Conservation (phyloP, 2,113 vertebrate species). For the Tachysurus fulvidraco region DNA sequence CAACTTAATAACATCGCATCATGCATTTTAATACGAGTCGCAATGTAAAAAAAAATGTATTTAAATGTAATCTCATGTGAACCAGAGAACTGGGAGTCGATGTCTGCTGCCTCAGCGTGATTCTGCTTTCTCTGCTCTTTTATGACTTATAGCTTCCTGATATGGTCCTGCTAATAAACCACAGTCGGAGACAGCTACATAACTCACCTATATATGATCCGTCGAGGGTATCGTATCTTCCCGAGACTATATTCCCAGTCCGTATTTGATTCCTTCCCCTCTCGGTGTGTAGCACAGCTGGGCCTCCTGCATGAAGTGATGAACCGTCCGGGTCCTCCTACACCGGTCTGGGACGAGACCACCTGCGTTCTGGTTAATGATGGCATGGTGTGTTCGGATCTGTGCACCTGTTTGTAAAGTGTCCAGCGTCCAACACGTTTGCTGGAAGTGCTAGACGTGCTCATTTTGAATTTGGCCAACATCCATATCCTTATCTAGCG, state of each 20-base stretch:
- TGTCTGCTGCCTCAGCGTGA: constrained; percentile 33
- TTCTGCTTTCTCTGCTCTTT: constrained; percentile 12
- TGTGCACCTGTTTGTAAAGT: background rate
- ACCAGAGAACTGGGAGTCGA: background rate
- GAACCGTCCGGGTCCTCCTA: background rate
- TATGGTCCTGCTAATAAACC: constrained; percentile 35
- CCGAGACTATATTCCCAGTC: constrained; percentile 4
- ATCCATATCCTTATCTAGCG: background rate
- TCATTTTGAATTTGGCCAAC: background rate
- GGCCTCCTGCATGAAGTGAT: background rate
- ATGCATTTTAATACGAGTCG: background rate
- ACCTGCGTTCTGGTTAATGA: background rate
- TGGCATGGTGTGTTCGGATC: background rate
- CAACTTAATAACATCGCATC: background rate
- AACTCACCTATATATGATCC: constrained; percentile 14
- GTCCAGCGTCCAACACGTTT: background rate
- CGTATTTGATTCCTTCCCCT: background rate
- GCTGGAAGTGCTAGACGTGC: background rate
- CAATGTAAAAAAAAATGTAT: constrained; percentile 16
- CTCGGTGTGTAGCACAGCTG: background rate
- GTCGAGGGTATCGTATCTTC: constrained; percentile 17
- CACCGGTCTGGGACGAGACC: background rate
- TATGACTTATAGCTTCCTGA: constrained; percentile 40
- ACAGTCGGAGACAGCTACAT: background rate
- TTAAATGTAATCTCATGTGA: constrained; percentile 31